Evolutionary conservation across 2,888 invertebrate species (phyloP).

Genomic region (Theretra japonica): DNA sequence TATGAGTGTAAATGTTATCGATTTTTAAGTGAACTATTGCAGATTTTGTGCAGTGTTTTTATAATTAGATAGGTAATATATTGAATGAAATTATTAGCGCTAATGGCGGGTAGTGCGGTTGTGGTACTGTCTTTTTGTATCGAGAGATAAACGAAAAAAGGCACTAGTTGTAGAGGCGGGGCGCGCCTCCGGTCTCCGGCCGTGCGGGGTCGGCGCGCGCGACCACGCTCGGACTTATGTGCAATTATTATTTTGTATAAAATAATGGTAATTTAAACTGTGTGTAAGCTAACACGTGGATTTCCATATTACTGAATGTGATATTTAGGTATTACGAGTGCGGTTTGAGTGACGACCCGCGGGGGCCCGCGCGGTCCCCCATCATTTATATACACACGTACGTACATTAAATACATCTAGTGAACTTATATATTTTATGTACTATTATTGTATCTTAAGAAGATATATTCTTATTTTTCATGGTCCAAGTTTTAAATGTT

Average conservation of each 20-base stretch:
- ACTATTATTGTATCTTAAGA: conserved; percentile 84
- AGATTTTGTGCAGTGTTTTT: conserved; percentile 85
- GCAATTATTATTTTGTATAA: conserved; percentile 85
- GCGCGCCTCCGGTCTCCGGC: conserved; percentile 51
- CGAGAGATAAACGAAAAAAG: conserved; percentile 49
- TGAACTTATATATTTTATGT: conserved; percentile 85
- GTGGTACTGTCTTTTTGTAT: conserved; percentile 62
- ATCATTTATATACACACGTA: conserved; percentile 68
- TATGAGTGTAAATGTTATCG: conserved; percentile 84
- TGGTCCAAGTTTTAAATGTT: conserved; percentile 85
- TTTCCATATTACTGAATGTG: conserved; percentile 85
- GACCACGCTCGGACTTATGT: conserved; percentile 80
- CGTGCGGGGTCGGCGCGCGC: conserved; percentile 45
- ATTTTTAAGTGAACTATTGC: conserved; percentile 83
- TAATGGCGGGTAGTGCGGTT: conserved; percentile 72
- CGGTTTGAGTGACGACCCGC: conserved; percentile 70
- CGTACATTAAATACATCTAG: conserved; percentile 79
- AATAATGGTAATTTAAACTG: conserved; percentile 79
- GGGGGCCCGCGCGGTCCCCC: conserved; percentile 55
- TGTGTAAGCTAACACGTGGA: conserved; percentile 84
- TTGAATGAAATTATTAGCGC: conserved; percentile 84
- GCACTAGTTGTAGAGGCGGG: conserved; percentile 52
- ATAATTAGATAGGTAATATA: conserved; percentile 86
- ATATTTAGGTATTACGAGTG: conserved; percentile 84
- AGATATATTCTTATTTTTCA: conserved; percentile 85